phyloP scores from a whole-genome alignment of 2,113 vertebrate species.

The Gallinago undulata region DNA sequence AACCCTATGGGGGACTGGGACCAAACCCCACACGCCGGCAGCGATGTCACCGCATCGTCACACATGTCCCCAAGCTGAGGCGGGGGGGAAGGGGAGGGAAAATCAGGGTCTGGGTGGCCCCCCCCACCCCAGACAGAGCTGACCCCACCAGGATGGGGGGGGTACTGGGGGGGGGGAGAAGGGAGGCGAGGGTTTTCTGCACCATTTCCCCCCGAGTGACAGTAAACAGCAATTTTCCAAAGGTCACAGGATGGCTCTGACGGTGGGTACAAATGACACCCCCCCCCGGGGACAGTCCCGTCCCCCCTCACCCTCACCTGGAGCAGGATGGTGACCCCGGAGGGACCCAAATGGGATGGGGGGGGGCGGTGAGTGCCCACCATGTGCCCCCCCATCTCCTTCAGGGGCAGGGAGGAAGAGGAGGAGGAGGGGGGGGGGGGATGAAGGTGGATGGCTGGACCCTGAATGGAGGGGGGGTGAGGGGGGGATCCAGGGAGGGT shows the following conservation, averaged over 20 bases:
- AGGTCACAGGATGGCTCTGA: background rate
- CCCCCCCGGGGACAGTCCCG: background rate
- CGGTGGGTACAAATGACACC: background rate
- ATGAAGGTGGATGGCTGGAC: background rate
- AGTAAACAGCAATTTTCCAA: constrained; percentile 39
- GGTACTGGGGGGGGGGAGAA: too few relatives aligned
- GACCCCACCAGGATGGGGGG: background rate
- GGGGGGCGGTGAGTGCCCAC: too few relatives aligned
- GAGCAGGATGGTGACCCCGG: background rate
- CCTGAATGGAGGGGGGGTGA: too few relatives aligned
- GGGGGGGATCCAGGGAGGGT: too few relatives aligned
- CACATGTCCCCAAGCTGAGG: background rate
- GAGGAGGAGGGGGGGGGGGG: background rate
- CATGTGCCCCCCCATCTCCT: background rate
- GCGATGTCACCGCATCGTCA: background rate
- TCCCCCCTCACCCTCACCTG: too few relatives aligned
- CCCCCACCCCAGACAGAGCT: too few relatives aligned
- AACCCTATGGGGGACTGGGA: background rate
- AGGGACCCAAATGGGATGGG: background rate
- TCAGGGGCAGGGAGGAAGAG: background rate
- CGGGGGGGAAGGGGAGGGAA: too few relatives aligned
- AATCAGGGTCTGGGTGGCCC: background rate
- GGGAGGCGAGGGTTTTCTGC: background rate
- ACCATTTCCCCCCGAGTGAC: background rate
- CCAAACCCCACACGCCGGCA: background rate